Evolutionary conservation across 2,888 invertebrate species (phyloP).

Genomic region (Meteorus colon): DNA sequence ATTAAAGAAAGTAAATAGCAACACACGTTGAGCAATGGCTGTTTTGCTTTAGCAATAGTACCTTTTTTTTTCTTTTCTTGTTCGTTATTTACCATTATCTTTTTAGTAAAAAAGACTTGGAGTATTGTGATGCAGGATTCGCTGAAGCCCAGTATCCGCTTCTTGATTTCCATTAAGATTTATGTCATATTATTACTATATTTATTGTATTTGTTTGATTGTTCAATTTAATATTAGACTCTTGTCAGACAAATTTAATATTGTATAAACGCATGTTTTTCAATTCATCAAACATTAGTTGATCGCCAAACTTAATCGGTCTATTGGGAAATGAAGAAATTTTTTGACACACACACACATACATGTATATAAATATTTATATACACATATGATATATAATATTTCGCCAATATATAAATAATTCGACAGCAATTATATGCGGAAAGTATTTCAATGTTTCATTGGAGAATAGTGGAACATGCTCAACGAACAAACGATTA

Average conservation of each 20-base stretch:
- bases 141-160: slow-evolving; percentile 18
- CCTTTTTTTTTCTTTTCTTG: background rate
- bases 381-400: background rate
- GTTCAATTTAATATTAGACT: background rate
- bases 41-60: slow-evolving; percentile 7
- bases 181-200: background rate
- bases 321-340: background rate
- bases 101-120: background rate
- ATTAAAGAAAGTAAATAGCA: slow-evolving; percentile 28
- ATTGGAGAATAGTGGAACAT: slow-evolving; percentile 4
- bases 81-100: slow-evolving; percentile 16
- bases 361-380: background rate
- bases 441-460: background rate
- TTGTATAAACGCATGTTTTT: background rate
- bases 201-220: background rate
- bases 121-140: slow-evolving; percentile 12
- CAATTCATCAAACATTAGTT: background rate
- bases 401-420: slow-evolving; percentile 1
- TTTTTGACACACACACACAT: background rate
- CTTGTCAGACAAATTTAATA: background rate
- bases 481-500: slow-evolving; percentile 5
- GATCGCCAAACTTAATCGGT: background rate
- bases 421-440: background rate
- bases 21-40: slow-evolving; percentile 14
- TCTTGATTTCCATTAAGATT: background rate